These are phyloP conservation scores for Crotalus viridis DNA, from an alignment of 2,113 vertebrate species.

Conservation along the genomic window DNA sequence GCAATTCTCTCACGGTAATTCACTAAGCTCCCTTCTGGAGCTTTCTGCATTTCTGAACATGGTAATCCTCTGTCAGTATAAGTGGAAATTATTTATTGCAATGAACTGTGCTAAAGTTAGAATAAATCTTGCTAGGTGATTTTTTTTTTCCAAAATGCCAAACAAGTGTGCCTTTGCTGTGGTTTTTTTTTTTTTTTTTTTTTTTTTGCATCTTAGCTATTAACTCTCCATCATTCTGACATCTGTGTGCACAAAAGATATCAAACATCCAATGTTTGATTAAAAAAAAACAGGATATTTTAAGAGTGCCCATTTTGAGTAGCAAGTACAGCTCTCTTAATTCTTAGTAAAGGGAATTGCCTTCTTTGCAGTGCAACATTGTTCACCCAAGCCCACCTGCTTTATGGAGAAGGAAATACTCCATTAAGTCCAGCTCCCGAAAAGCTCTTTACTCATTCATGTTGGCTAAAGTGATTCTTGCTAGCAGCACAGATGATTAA, in stretches of 20 bases:
- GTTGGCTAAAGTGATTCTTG: conserved; percentile 26
- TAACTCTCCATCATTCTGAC: not conserved
- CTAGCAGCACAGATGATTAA: conserved; percentile 42
- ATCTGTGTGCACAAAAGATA: not conserved
- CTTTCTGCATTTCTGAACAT: not conserved
- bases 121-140: not conserved
- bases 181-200: not conserved
- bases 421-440: conserved; percentile 11
- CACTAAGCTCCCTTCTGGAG: conserved; percentile 20
- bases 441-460: conserved; percentile 23
- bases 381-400: not conserved
- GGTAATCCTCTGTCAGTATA: conserved; percentile 23
- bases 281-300: not conserved
- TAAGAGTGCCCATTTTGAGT: not conserved
- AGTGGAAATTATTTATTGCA: conserved; percentile 26
- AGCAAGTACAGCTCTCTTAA: not conserved
- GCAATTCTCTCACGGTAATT: conserved; percentile 5
- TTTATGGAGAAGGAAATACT: not conserved
- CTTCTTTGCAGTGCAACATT: not conserved
- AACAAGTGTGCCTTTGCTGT: not conserved
- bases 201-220: not conserved
- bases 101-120: not conserved
- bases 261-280: not conserved
- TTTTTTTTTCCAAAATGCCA: not conserved
- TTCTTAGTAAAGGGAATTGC: conserved; percentile 5